Evolutionary conservation across 1,140 invertebrate species (phyloP), one percentile per base, ranked within the genome.

Genomic region (Psilanteris sp.): DNA sequence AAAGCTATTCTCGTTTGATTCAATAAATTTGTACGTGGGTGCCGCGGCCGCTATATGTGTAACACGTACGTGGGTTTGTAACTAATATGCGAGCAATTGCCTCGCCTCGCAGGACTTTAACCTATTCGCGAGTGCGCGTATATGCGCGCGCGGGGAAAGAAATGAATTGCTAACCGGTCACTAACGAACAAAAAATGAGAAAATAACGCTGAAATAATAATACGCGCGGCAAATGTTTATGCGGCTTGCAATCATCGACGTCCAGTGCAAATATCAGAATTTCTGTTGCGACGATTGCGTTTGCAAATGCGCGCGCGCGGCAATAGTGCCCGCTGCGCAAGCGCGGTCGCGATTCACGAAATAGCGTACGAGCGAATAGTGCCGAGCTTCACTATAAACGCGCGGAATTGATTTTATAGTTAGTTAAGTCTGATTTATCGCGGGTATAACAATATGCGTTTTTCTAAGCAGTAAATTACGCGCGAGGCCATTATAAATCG

Each of bases 81-180:
- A 70, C 73, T 70, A 76, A 76, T 76, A 59, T 64, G 44, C 64
- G 39, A 62, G 72, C 70, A 64, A 62, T 76, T 39, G 64, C 48
- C 64, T 52, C 48, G 48, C 46, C 52, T 36, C 14, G 29, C 41
- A 57, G 41, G 50, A 52, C 57, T 52, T 50, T 59, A 64, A 70
- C 57, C 64, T 43, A 54, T 54, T 41, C 61, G 34, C 43, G 27
- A 27, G 14, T 22, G 57, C 41, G 26, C 10, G 18, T 46, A 36
- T 22, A 50, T 32, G 26, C 10, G 18, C 37, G 29, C 14, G 14
- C 13, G 32, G 41, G 15, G 57, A 62, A 64, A 70, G 66, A 76
- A 64, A 76, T 76, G 43, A 66, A 77, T 71, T 66, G 59, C 73
- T 67, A 67, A 71, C 66, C 73, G 59, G 66, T 71, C 59, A 59